Evolutionary conservation across 1,140 invertebrate species (phyloP), one percentile per base, ranked within the genome.

Genomic region (Caligus rogercresseyi): DNA sequence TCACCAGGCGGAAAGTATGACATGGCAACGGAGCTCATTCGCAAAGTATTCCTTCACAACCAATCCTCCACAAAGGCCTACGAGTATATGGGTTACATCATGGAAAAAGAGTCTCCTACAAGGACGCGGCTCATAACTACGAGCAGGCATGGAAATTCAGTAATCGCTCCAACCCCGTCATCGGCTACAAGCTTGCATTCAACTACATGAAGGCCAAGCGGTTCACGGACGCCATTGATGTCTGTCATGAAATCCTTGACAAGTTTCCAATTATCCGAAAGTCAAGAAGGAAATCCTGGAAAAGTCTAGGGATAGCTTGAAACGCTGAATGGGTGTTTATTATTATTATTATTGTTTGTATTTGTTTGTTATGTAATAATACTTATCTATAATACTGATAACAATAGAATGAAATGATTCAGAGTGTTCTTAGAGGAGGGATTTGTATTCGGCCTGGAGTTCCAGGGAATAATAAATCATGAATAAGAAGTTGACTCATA

Each of bases 201-300:
- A 88, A 87, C 67, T 84, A 86, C 70, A 78, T 96, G 71, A 98
- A 97, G 72, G 83, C 83, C 1, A 94, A 92, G 72, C 77, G 83
- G 62, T 91, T 83, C 71, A 85, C 89, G 0, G 87, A 93, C 69
- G 82, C 83, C 2, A 88, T 95, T 68, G 85, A 89, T 69, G 79
- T 86, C 1, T 86, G 85, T 65, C 83, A 92, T 65, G 79, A 84
- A 66, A 84, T 97, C 3, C 70, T 95, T 3, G 81, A 80, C 64
- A 75, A 80, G 51, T 85, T 84, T 74, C 86, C 90, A 86, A 93
- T 67, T 95, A 91, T 76, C 85, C 88, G 0, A 85, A 87, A 67
- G 85, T 97, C 3, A 82, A 80, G 64, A 94, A 93, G 71, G 92
- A 96, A 65, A 89, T 98, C 67, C 75, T 95, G 24, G 91, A 96